Evolutionary conservation across 2,888 invertebrate genomes (phyloP).

Genomic region (Ctenicera cuprea): DNA sequence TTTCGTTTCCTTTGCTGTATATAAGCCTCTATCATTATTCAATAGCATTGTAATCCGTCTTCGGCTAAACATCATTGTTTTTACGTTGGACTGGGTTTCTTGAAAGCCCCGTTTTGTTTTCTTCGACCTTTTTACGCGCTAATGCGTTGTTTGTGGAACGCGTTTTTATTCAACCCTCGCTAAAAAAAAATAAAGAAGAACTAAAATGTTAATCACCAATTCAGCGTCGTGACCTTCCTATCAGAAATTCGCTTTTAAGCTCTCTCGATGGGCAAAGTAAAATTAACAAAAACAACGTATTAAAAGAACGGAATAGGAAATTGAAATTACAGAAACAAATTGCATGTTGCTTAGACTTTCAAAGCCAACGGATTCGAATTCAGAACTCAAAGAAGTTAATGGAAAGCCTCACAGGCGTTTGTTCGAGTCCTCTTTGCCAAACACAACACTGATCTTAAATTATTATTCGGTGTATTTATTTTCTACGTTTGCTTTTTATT

Average conservation of each 20-base stretch:
- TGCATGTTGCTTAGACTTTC: conserved; percentile 58
- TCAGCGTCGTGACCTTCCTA: not conserved
- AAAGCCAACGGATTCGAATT: conserved; percentile 56
- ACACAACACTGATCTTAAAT: conserved; percentile 67
- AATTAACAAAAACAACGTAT: conserved; percentile 53
- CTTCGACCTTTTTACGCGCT: conserved; percentile 43
- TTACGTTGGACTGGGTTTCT: conserved; percentile 56
- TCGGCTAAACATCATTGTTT: conserved; percentile 59
- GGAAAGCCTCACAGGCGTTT: conserved; percentile 78
- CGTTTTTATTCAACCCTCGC: conserved; percentile 19
- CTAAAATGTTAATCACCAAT: conserved; percentile 17
- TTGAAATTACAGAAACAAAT: conserved; percentile 63
- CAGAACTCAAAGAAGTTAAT: conserved; percentile 72
- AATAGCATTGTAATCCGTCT: conserved; percentile 65
- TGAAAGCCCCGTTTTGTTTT: conserved; percentile 52
- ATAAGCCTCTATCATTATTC: conserved; percentile 64
- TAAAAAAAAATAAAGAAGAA: not conserved
- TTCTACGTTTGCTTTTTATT: conserved; percentile 65
- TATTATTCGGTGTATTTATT: conserved; percentile 66
- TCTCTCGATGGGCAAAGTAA: conserved; percentile 14
- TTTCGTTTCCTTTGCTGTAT: conserved; percentile 63
- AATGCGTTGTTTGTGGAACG: conserved; percentile 39
- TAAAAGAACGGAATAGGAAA: conserved; percentile 57
- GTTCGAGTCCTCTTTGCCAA: conserved; percentile 71
- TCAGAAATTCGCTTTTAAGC: conserved; percentile 14